Evolutionary conservation across 2,797 vertebrate genomes (phyloP).

Genomic region (Brachyrhaphis roseni): DNA sequence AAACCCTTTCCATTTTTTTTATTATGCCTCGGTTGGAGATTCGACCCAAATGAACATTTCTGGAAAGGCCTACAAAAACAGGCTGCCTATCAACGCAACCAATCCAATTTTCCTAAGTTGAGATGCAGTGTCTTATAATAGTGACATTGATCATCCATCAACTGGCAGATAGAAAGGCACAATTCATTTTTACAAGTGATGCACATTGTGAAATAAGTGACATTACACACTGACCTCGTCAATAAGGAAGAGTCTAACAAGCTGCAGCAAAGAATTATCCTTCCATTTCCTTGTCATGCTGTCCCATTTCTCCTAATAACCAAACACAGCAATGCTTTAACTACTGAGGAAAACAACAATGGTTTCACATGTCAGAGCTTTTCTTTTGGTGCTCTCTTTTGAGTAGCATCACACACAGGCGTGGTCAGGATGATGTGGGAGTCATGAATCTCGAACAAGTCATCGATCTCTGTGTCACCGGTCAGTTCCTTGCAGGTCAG

Average conservation of each 20-base stretch:
- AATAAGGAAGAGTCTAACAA: conserved; percentile 94
- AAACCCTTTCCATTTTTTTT: not conserved
- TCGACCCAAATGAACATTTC: not conserved
- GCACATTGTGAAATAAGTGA: not conserved
- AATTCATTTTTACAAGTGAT: not conserved
- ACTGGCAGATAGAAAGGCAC: not conserved
- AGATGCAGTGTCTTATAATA: not conserved
- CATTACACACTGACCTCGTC: conserved; percentile 77
- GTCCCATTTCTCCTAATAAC: conserved; percentile 96
- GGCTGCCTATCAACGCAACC: not conserved
- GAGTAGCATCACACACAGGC: conserved; percentile 84
- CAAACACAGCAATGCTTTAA: not conserved
- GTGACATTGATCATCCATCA: not conserved
- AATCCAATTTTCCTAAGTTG: not conserved
- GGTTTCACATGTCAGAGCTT: not conserved
- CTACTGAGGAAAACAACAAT: not conserved
- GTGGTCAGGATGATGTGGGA: conserved; percentile 96
- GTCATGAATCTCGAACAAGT: conserved; percentile 96
- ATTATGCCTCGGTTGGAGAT: too few relatives aligned
- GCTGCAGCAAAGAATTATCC: conserved; percentile 90
- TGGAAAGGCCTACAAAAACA: not conserved
- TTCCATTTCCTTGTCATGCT: conserved; percentile 97
- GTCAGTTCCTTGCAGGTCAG: conserved; percentile 95
- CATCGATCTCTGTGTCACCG: conserved; percentile 95
- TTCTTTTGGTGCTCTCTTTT: not conserved